Evolutionary conservation across 2,113 vertebrate genomes (phyloP).

Genomic region (Oreochromis aureus): DNA sequence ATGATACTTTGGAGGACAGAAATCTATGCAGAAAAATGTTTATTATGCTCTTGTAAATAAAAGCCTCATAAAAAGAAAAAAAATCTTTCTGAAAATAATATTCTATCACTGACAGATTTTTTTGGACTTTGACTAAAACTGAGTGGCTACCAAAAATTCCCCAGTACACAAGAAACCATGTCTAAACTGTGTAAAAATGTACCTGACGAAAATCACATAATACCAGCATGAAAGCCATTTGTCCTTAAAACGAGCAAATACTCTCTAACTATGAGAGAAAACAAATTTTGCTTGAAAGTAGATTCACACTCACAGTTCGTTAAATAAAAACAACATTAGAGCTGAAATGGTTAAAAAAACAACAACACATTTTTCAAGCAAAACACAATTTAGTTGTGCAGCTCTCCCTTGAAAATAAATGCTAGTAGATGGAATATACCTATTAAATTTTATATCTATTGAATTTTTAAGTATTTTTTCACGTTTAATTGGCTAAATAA

Average conservation of each 20-base stretch:
- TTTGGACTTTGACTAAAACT: no score
- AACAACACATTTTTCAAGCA: fast-evolving
- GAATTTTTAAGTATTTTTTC: neutral
- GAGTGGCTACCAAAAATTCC: neutral
- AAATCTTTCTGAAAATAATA: neutral
- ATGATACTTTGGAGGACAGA: neutral
- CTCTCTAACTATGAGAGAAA: neutral
- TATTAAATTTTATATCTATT: neutral
- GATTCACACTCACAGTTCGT: neutral
- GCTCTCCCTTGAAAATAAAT: neutral
- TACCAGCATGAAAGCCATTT: neutral
- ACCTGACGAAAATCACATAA: neutral
- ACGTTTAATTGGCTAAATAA: neutral
- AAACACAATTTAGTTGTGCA: neutral
- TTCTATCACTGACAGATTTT: neutral
- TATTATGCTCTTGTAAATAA: no score
- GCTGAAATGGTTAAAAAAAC: neutral
- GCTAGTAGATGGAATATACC: fast-evolving
- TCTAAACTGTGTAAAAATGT: neutral
- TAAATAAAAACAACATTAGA: neutral
- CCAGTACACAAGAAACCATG: neutral
- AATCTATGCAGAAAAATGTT: no score
- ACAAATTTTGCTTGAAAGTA: neutral
- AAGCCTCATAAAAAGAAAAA: no score
- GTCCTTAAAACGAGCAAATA: neutral